Percentiles rank a stretch among this genome's conserved stretches.
Conservation (phyloP, 2,888 invertebrate genomes). For the Lamellibrachia satsuma region DNA sequence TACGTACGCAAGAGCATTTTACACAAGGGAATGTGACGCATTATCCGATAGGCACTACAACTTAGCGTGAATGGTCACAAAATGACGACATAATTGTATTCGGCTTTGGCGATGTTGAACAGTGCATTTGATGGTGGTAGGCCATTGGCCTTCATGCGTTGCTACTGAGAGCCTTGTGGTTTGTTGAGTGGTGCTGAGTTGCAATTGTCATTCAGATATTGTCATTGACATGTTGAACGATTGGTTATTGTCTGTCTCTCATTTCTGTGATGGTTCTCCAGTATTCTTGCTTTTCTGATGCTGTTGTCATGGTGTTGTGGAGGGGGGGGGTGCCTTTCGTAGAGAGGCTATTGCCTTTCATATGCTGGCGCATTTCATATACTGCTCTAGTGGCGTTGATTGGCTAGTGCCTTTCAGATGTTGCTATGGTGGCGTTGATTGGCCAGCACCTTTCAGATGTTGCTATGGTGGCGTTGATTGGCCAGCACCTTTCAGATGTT, state of each 20-base stretch:
- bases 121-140: not conserved
- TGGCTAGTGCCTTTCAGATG: too few relatives aligned
- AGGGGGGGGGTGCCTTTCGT: too few relatives aligned
- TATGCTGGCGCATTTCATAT: not conserved
- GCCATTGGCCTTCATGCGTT: not conserved
- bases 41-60: not conserved
- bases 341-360: not conserved
- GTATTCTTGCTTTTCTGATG: not conserved
- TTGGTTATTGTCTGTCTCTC: not conserved
- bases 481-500: too few relatives aligned
- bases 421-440: too few relatives aligned
- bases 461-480: too few relatives aligned
- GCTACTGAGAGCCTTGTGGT: not conserved
- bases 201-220: not conserved
- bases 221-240: not conserved
- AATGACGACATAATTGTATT: not conserved
- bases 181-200: not conserved
- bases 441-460: too few relatives aligned
- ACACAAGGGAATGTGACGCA: not conserved
- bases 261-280: too few relatives aligned
- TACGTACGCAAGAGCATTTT: not conserved
- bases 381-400: too few relatives aligned
- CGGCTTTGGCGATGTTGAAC: not conserved
- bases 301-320: not conserved
- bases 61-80: not conserved